Evolutionary conservation across 2,888 invertebrate genomes (phyloP).

Genomic region (Hartigia nigra): DNA sequence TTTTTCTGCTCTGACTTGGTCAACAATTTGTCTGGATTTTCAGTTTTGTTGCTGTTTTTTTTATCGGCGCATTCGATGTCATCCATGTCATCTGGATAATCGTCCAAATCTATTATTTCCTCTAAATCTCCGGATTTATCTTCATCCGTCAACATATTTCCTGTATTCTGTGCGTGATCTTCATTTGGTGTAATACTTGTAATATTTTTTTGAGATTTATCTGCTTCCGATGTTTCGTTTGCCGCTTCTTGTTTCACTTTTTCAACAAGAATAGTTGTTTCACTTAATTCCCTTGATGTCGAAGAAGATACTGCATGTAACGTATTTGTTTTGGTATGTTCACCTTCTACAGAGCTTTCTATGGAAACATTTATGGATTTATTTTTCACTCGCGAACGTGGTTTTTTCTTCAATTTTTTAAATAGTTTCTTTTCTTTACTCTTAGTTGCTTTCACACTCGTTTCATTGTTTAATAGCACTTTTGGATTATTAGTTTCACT

Average conservation of each 20-base stretch:
- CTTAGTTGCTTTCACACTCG: constrained; percentile 17
- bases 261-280: background rate
- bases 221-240: background rate
- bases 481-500: constrained; percentile 7
- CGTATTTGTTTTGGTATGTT: constrained; percentile 6
- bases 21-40: background rate
- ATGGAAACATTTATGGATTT: constrained; percentile 6
- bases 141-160: constrained; percentile 30
- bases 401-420: constrained; percentile 29
- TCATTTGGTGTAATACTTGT: constrained; percentile 9
- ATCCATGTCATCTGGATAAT: constrained; percentile 62
- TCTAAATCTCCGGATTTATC: constrained; percentile 53
- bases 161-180: constrained; percentile 12
- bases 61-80: constrained; percentile 31
- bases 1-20: constrained; percentile 1
- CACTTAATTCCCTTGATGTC: constrained; percentile 5
- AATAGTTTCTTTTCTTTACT: constrained; percentile 16
- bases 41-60: background rate
- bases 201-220: background rate
- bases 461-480: constrained; percentile 10
- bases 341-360: background rate
- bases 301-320: constrained; percentile 16
- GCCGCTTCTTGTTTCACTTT: background rate
- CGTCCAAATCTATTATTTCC: constrained; percentile 61
- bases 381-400: constrained; percentile 24